Evolutionary conservation across 37 sponge, comb jelly and placozoan species (phyloP), one percentile per base, ranked within the genome.

Genomic region (Oscarella lobularis): DNA sequence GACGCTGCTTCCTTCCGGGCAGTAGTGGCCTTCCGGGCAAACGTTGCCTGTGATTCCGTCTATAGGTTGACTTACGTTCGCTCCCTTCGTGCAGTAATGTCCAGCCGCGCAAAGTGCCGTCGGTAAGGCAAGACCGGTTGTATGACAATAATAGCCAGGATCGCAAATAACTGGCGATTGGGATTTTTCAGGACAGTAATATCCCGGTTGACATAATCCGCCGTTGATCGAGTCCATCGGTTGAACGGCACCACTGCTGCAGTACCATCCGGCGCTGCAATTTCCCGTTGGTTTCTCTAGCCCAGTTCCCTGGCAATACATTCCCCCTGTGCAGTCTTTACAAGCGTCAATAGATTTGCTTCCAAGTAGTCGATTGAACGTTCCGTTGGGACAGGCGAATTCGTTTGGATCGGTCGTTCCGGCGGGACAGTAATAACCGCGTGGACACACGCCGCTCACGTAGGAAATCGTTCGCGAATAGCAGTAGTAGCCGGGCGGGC

Each of bases 401-500:
- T 75, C 38, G 40, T 35, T 3, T n/a, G 72, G 31, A 30, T 74
- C 40, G 40, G 72, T 81, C 32, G 76, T 73, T 14, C 66, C 48
- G 2, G 76, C 81, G 3, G 76, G 81, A 60, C 81, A 81, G 67
- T 76, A 79, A 33, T 81, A 29, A 4, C 81, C 81, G 32, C 38
- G 34, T 2, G 39, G 75, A 54, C 81, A 81, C 5, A 68, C 33
- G 33, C 4, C 6, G 6, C 35, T 5, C 29, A 29, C 6, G 31
- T 68, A 68, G 5, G 6, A 5, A 5, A 68, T 35, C 5, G 6
- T 20, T 38, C 73, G 31, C 30, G 80, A 5, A n/a, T 72, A 41
- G 40, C 80, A 79, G 80, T 74, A 79, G 73, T 75, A 79, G 2
- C 80, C 80, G 33, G 80, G 73, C n/a, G 72, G 39, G 31, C 80